Base-by-base conservation (phyloP, 2,888 invertebrate species). In the Eumacrocentrus americanus region DNA sequence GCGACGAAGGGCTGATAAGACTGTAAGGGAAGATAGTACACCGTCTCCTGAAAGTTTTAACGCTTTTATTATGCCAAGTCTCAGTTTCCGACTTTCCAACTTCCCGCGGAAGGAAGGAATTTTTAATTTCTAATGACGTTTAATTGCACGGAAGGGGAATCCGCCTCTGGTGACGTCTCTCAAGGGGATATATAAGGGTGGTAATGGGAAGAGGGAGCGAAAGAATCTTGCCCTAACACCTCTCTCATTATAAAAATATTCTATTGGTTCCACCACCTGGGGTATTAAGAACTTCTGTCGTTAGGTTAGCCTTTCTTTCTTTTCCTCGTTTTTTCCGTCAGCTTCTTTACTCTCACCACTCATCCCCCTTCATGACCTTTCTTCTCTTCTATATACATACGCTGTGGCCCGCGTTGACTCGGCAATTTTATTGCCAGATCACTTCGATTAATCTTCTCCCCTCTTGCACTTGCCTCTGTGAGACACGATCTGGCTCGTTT, bases 111-210 rank as follows among this genome's bases (percentile, higher is more conserved):
- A 53, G 63, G 62, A 62, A 68, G 66, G 64, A 68, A 68, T 68
- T 68, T 68, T 68, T 67, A 68, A 68, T 68, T 68, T 65, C 67
- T 68, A 68, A 68, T 66, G 64, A 67, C 66, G 63, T 67, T 68
- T 68, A 68, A 68, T 68, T 68, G 66, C 62, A 61, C 64, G 61
- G 63, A 66, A 68, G 61, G 55, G 48, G 58, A 57, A 46, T 23
- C 25, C 5, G 23, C 25, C 46, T 16, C 46, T 29, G 29, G 29
- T 29, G 29, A 29, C 29, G 9, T 29, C 29, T 29, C 9, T 29
- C 23, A 25, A 46, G 46, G 23, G 46, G 46, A 22, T n/a, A n/a
- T n/a, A n/a, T 42, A 20, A 42, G 42, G 20, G 42, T 3, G 14
- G 48, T 35, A 44, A 52, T 35, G 25, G 48, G 35, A 44, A 52